Evolutionary conservation across 2,113 vertebrate genomes (phyloP), one percentile per base, ranked within the genome.

Genomic region (Pseudolaguvia tuberculata): DNA sequence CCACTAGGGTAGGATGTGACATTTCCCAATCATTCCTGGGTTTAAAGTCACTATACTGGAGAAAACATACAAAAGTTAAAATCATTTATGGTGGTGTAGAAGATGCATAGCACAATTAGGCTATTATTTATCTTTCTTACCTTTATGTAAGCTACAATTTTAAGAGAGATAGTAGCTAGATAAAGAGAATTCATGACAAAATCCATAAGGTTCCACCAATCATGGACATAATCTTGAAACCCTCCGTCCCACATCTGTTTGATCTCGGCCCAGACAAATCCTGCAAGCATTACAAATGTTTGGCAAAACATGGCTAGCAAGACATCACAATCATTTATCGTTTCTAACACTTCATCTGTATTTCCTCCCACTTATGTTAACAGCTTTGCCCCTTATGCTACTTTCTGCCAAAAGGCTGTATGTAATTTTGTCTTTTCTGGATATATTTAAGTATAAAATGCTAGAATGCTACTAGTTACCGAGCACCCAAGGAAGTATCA

Each of bases 121-220:
- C 29, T n/a, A 47, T 31, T 23, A n/a, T 12, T 15, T 18, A 66
- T 39, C 6, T 20, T n/a, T 25, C 51, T 82, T 95, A 99, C 97
- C 94, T 95, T 99, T 62, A 93, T 91, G 47, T 94, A 95, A 79
- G 95, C 94, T 73, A 99, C 95, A 52, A 98, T 95, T 92, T 98
- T 99, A 76, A 99, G 90, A 51, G 96, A 98, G 83, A 99, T 99
- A 25, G 96, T 99, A 80, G 97, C 96, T 86, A 98, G 86, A 84
- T 99, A 99, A n/a, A 99, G 92, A 72, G 97, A 98, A 86, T 99
- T 99, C 97, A 99, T 99, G 83, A 96, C 96, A 91, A 99, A 99
- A 89, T 98, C 96, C 96, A 99, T 99, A 79, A 98, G 89, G 86
- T 99, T 99, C 97, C 97, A 99, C 97, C 97, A 99, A 83, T 99